phyloP scores from a whole-genome alignment of 37 sponge, comb jelly and placozoan species.

The Crambe crambe region DNA sequence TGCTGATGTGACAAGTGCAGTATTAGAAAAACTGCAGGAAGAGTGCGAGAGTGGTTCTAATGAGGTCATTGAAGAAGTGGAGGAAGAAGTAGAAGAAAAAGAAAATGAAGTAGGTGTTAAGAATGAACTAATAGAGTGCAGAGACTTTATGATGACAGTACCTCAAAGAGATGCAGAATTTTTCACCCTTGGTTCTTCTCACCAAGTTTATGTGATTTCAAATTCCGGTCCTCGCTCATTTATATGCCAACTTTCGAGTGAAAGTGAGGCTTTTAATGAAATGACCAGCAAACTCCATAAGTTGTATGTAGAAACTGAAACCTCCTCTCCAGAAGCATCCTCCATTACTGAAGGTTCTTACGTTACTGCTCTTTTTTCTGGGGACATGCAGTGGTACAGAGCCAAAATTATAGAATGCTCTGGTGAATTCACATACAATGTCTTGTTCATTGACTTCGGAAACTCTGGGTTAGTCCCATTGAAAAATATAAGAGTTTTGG shows the following conservation, averaged over 20 bases:
- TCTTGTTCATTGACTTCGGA: conserved; percentile 80
- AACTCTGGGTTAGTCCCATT: conserved; percentile 53
- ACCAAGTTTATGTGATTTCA: conserved; percentile 19
- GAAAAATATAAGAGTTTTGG: conserved; percentile 7
- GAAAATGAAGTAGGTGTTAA: neutral
- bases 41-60: conserved; percentile 61
- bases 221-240: conserved; percentile 31
- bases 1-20: conserved; percentile 26
- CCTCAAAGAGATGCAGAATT: neutral
- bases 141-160: neutral
- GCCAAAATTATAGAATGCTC: conserved; percentile 11
- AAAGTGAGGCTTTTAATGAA: neutral
- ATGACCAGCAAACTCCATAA: conserved; percentile 10
- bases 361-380: conserved; percentile 47
- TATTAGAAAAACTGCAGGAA: conserved; percentile 58
- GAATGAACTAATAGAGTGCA: neutral
- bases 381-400: conserved; percentile 65
- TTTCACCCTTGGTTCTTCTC: conserved; percentile 1
- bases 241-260: conserved; percentile 29
- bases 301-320: neutral
- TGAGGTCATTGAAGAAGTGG: conserved; percentile 16
- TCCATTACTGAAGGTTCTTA: conserved; percentile 27
- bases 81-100: neutral
- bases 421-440: conserved; percentile 14
- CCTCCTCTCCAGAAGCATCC: too few species aligned